These are phyloP conservation scores for Argopecten irradians DNA, from an alignment of 1,140 invertebrate species.

Conservation along the genomic window DNA sequence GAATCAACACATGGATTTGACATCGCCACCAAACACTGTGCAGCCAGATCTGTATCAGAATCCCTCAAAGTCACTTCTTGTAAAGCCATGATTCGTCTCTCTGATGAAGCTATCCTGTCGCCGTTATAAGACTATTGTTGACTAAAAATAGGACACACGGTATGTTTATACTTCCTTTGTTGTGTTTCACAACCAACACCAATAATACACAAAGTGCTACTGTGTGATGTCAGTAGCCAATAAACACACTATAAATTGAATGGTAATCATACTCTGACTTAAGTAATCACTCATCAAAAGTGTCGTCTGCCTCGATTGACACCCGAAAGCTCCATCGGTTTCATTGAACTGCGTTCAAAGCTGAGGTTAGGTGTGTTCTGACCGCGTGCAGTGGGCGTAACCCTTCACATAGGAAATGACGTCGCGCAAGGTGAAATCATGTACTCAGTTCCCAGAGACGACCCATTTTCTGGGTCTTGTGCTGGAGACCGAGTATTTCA, in stretches of 20 bases:
- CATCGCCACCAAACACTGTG: conserved; percentile 82
- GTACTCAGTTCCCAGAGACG: not conserved
- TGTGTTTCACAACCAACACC: conserved; percentile 23
- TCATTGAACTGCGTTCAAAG: not conserved
- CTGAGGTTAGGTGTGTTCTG: conserved; percentile 19
- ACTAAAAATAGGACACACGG: conserved; percentile 20
- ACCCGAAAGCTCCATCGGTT: not conserved
- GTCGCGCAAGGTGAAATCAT: not conserved
- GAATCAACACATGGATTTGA: conserved; percentile 69
- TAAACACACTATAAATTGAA: not conserved
- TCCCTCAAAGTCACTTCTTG: conserved; percentile 57
- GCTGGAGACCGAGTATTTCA: too few species aligned
- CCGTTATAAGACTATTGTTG: not conserved
- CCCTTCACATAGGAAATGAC: conserved; percentile 31
- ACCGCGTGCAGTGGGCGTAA: conserved; percentile 64
- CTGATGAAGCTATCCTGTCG: not conserved
- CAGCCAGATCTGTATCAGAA: conserved; percentile 80
- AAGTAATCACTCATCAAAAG: conserved; percentile 34
- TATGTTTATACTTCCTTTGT: not conserved
- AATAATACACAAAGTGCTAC: conserved; percentile 26
- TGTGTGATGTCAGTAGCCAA: not conserved
- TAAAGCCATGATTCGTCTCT: conserved; percentile 54
- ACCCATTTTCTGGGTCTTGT: too few species aligned
- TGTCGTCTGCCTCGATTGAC: conserved; percentile 36
- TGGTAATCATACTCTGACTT: conserved; percentile 34